Evolutionary conservation across 2,888 invertebrate species (phyloP), one percentile per base, ranked within the genome.

Genomic region (Nomada fucata): DNA sequence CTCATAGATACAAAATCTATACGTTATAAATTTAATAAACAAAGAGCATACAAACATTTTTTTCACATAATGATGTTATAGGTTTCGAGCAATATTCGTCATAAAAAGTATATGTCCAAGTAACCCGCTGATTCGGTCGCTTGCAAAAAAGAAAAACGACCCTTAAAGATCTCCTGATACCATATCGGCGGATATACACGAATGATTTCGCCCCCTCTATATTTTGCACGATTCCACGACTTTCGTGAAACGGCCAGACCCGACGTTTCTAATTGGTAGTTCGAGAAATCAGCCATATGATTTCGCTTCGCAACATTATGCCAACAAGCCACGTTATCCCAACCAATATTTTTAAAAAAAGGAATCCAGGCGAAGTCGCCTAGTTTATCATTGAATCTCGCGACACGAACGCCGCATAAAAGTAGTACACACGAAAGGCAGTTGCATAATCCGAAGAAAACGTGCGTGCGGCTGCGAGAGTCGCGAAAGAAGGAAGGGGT

Each of bases 361-460:
- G 53, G 59, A 71, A 65, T 60, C 80, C 73, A 74, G 73, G 83
- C 72, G 67, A 80, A 86, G 79, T 81, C 73, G 82, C 69, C 29
- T 72, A 76, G 76, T 85, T 90, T 90, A 91, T 91, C 91, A 70
- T 86, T 52, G 67, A 82, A 90, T 90, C 90, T 90, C 81, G 78
- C 86, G 82, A 84, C 90, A 91, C 90, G 90, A 90, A 89, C 78
- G 68, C 76, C 68, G 64, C 80, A 81, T 77, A 86, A 89, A 91
- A 91, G 89, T 91, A 89, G 91, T 84, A 87, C 90, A 89, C 89
- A 86, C 87, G 88, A 88, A 88, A 83, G 70, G 79, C 82, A 72
- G 86, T 90, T 90, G 88, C 87, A 90, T 88, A 90, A 90, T 88
- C 85, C 72, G 71, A 75, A 87, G 86, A 87, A 87, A 90, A 88